Conservation (phyloP, 2,113 vertebrate genomes). For the Trichomycterus rosablanca region DNA sequence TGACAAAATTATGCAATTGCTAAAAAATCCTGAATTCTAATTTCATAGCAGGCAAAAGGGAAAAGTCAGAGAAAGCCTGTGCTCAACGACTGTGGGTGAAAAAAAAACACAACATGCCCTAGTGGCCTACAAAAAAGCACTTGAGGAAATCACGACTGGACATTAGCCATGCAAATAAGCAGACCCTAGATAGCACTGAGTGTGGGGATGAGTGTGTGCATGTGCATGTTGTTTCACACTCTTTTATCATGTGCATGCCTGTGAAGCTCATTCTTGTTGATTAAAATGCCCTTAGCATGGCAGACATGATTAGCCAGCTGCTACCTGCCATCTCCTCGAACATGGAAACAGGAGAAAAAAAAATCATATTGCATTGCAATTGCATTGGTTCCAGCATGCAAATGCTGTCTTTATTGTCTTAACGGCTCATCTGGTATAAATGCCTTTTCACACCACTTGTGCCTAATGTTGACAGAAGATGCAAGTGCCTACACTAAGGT, state of each 20-base stretch:
- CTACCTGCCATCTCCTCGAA: conserved; percentile 20
- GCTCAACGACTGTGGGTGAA: no score
- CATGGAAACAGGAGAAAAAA: conserved; percentile 7
- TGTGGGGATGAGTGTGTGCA: conserved; percentile 12
- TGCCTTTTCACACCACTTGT: conserved; percentile 17
- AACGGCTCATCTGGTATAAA: conserved; percentile 7
- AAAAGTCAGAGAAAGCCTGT: no score
- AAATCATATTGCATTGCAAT: neutral
- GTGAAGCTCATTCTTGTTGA: conserved; percentile 35
- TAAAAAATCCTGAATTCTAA: no score
- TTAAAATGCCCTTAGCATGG: conserved; percentile 38
- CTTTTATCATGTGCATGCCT: conserved; percentile 12
- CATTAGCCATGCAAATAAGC: conserved; percentile 12
- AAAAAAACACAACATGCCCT: neutral
- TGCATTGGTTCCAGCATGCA: neutral
- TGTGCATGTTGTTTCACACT: neutral
- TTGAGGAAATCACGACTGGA: conserved; percentile 1
- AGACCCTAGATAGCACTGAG: neutral
- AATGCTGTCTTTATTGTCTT: conserved; percentile 25
- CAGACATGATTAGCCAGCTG: conserved; percentile 38
- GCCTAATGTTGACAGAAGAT: conserved; percentile 8
- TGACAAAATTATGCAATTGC: no score
- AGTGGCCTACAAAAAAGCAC: conserved; percentile 7
- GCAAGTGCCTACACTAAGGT: no score
- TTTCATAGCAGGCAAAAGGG: no score